Evolutionary conservation across 2,113 vertebrate genomes (phyloP).

Genomic region (Drymodes brunneopygia): DNA sequence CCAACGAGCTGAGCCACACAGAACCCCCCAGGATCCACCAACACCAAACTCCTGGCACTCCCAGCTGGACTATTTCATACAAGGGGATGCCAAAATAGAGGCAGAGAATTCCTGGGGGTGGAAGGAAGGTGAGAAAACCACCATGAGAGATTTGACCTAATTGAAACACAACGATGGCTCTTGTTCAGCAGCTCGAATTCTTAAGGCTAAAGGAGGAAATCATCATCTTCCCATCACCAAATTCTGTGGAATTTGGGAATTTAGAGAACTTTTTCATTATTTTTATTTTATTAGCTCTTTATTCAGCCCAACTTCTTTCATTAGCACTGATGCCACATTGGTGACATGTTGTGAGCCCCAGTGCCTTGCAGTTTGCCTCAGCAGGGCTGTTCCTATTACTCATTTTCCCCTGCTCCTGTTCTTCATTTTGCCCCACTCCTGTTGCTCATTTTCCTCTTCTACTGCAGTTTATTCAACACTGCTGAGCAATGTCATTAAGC

Average conservation of each 20-base stretch:
- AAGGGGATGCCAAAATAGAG: not conserved
- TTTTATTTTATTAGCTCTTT: not conserved
- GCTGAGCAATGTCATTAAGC: not conserved
- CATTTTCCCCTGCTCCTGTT: not conserved
- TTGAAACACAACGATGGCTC: not conserved
- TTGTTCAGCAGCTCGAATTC: not conserved
- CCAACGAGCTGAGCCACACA: not conserved
- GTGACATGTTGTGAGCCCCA: not conserved
- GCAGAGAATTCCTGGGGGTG: not conserved
- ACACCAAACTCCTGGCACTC: not conserved
- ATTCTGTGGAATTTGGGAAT: not conserved
- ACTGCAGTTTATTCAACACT: slow-evolving; percentile 24
- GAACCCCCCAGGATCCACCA: not conserved
- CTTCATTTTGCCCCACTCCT: not conserved
- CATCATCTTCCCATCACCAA: not conserved
- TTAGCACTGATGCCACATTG: not conserved
- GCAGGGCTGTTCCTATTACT: not conserved
- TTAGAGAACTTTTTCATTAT: not conserved
- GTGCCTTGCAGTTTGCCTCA: not conserved
- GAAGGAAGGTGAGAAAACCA: not conserved
- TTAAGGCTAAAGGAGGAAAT: not conserved
- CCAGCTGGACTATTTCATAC: not conserved
- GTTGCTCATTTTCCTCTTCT: not conserved
- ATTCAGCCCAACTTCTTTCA: not conserved
- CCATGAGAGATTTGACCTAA: not conserved